Conservation (phyloP, 2,797 vertebrate genomes). For the Malurus splendens region DNA sequence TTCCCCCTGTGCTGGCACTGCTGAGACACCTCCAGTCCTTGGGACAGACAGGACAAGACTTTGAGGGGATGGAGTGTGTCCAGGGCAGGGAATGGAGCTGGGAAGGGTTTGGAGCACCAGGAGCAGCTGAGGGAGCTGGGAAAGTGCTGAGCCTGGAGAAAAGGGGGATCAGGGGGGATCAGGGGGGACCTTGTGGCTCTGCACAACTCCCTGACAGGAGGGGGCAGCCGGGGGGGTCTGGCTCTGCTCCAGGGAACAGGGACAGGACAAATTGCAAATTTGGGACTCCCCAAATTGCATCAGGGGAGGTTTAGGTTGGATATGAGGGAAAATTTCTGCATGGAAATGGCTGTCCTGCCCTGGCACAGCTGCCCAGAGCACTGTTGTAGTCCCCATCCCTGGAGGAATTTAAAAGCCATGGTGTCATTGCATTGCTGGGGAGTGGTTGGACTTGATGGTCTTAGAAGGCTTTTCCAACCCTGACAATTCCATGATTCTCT, state of each 20-base stretch:
- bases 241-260: background rate
- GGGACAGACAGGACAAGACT: background rate
- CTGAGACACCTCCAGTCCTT: background rate
- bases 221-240: accelerated
- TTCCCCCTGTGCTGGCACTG: background rate
- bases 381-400: background rate
- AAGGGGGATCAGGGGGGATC: background rate
- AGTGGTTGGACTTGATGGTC: background rate
- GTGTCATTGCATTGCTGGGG: background rate
- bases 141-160: background rate
- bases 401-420: accelerated
- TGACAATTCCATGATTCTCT: background rate
- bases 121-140: background rate
- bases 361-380: background rate
- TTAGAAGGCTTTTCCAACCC: background rate
- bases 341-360: accelerated
- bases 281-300: accelerated
- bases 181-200: background rate
- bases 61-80: accelerated
- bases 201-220: background rate
- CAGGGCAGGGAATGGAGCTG: accelerated
- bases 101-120: background rate
- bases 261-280: accelerated
- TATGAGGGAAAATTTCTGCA: background rate
- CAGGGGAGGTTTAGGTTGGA: accelerated